phyloP scores from a whole-genome alignment of 2,797 vertebrate genomes.

The Hydrocynus forskahlii region DNA sequence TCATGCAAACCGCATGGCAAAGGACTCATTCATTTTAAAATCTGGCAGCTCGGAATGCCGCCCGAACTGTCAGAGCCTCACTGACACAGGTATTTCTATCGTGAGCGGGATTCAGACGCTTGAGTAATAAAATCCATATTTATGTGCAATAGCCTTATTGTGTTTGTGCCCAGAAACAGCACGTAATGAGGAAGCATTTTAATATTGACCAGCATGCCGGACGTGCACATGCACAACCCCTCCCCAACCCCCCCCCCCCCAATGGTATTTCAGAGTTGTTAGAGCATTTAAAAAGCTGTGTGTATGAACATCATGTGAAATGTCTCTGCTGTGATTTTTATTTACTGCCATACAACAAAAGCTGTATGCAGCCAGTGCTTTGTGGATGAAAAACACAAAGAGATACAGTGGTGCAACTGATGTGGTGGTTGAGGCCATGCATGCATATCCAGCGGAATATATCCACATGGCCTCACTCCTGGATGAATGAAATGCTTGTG shows the following conservation, averaged over 20 bases:
- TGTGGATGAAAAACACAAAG: neutral
- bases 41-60: slow-evolving; percentile 46
- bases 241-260: neutral
- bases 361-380: neutral
- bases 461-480: neutral
- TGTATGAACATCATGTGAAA: too few species aligned
- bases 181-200: slow-evolving; percentile 44
- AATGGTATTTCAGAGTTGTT: slow-evolving; percentile 16
- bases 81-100: slow-evolving; percentile 53
- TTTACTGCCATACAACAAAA: slow-evolving; percentile 1
- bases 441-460: neutral
- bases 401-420: neutral
- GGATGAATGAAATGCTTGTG: neutral
- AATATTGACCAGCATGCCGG: slow-evolving; percentile 44
- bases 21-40: slow-evolving; percentile 58
- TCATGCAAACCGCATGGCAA: slow-evolving; percentile 34
- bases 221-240: neutral
- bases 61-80: slow-evolving; percentile 36
- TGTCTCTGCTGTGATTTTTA: too few species aligned
- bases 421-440: neutral
- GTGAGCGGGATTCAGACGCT: slow-evolving; percentile 46
- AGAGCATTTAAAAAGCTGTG: neutral
- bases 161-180: slow-evolving; percentile 45
- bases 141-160: slow-evolving; percentile 44
- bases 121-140: slow-evolving; percentile 57